These are phyloP conservation scores for Oligia strigilis DNA, from an alignment of 2,888 invertebrate species.

Conservation along the genomic window DNA sequence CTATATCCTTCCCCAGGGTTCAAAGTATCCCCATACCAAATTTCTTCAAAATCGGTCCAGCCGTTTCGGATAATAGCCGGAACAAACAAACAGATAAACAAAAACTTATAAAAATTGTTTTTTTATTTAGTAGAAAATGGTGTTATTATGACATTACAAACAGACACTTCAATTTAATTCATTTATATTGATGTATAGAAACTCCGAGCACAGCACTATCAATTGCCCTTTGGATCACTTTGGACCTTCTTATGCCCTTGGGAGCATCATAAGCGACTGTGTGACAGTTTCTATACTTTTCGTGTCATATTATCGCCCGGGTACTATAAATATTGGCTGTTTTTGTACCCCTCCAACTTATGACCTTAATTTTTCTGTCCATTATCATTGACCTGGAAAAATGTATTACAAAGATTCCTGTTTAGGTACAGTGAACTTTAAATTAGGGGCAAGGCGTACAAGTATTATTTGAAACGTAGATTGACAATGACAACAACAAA, in stretches of 20 bases:
- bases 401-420: conserved; percentile 40
- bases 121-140: too few species aligned
- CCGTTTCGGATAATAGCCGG: too few species aligned
- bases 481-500: background rate
- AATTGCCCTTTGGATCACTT: background rate
- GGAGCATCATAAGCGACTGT: background rate
- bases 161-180: too few species aligned
- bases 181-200: too few species aligned
- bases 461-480: conserved; percentile 1
- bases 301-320: background rate
- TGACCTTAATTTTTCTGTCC: conserved; percentile 52
- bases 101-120: too few species aligned
- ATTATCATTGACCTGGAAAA: conserved; percentile 49
- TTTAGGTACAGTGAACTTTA: conserved; percentile 35
- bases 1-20: too few species aligned
- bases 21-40: too few species aligned
- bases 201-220: background rate
- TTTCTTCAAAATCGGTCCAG: too few species aligned
- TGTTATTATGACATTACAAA: too few species aligned
- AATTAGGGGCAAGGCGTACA: conserved; percentile 6
- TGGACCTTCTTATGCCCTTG: background rate
- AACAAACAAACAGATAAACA: too few species aligned
- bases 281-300: background rate
- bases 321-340: background rate
- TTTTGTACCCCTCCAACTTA: conserved; percentile 1